Base-by-base conservation (phyloP, 2,113 vertebrate genomes). In the Callipepla squamata region DNA sequence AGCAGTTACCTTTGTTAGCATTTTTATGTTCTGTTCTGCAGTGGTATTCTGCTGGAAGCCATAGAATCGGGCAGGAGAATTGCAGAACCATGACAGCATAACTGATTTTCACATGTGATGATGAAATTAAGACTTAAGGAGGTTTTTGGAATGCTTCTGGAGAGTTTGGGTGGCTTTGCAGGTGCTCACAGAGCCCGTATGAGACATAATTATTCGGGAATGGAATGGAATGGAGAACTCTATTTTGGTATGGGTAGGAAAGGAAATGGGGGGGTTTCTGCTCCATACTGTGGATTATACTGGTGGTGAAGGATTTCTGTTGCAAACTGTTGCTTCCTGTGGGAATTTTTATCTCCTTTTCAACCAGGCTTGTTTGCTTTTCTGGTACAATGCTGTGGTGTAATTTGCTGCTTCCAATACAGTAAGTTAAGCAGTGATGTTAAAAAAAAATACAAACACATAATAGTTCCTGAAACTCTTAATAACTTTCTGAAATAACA, bases 371-470 rank as follows among this genome's bases (percentile, higher is more conserved):
- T 62, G 28, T n/a, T 77, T 76, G 28, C 36, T 77, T 76, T 59
- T 19, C 40, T 3, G n/a, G 1, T 81, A 47, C 1, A 1, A 23
- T 1, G 0, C 21, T 4, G 1, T 34, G 15, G 20, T 78, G 16
- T 83, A 59, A 79, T 75, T 78, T 63, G 62, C 30, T 87, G 28
- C 40, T 75, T 80, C 32, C 34, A 28, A 15, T 42, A 68, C 32
- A 21, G 55, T 42, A 70, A 78, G 45, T 91, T 86, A 61, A 93
- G 45, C 7, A 42, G 14, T 32, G 34, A n/a, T 86, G 90, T 38
- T 13, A 86, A 69, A 67, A 25, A 30, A 72, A 45, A n/a, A n/a
- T n/a, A n/a, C n/a, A 66, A 25, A 22, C 22, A 50, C 22, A 50
- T 16, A 25, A 11, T 5, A 9, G 9, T 18, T 5, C 12, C 8